These are phyloP conservation scores for Polypedilum vanderplanki DNA, from an alignment of 1,140 invertebrate species.

Conservation along the genomic window DNA sequence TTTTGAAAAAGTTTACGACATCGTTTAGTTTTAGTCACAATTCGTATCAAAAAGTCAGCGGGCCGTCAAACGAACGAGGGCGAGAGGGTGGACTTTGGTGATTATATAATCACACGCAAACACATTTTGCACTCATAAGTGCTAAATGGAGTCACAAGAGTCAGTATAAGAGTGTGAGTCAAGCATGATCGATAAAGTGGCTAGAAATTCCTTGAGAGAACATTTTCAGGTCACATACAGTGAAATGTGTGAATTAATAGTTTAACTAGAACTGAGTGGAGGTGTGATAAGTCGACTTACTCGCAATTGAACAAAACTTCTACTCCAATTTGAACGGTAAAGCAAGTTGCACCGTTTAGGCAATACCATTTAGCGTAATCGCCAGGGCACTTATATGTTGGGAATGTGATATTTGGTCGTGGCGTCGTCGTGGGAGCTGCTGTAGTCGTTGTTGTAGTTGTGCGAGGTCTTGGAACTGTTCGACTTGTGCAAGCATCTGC, in stretches of 20 bases:
- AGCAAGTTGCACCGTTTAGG: conserved; percentile 88
- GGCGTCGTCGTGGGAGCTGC: conserved; percentile 44
- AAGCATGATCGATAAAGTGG: not conserved
- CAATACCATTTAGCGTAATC: conserved; percentile 90
- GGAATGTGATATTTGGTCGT: conserved; percentile 88
- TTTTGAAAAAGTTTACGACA: not conserved
- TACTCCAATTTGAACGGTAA: conserved; percentile 87
- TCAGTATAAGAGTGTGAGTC: not conserved
- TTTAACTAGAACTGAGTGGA: not conserved
- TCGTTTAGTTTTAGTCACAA: not conserved
- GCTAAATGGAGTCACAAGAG: not conserved
- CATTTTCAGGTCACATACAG: conserved; percentile 9
- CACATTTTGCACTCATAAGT: not conserved
- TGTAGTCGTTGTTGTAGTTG: conserved; percentile 31
- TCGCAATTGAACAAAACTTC: conserved; percentile 90
- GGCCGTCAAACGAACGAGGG: not conserved
- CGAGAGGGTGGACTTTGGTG: not conserved
- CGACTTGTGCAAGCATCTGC: conserved; percentile 76
- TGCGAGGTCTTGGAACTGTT: conserved; percentile 72
- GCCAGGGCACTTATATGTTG: conserved; percentile 83
- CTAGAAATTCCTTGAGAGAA: conserved; percentile 2
- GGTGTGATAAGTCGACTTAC: conserved; percentile 51
- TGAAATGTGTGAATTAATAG: not conserved
- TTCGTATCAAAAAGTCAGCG: not conserved
- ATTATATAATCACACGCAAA: conserved; percentile 9